Percentiles rank a stretch among this genome's conserved stretches.
Conservation (phyloP, 2,113 vertebrate genomes). For the Mohoua ochrocephala region DNA sequence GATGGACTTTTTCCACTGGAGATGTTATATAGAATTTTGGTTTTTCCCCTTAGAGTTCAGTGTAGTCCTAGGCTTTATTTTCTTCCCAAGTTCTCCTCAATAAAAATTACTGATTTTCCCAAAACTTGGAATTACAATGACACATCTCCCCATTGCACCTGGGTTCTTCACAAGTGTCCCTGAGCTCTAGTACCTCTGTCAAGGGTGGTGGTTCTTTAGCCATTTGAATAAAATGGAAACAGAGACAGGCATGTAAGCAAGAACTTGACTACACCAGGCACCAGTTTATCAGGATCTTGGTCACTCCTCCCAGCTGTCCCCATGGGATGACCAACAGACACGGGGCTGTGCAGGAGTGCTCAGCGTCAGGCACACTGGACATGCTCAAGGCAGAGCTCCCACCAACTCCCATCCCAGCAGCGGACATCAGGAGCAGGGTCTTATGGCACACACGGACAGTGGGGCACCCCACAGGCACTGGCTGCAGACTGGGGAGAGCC, state of each 20-base stretch:
- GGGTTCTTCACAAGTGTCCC: neutral
- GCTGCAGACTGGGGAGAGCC: neutral
- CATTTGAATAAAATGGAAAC: neutral
- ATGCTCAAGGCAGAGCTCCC: neutral
- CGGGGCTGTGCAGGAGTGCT: neutral
- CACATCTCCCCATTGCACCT: neutral
- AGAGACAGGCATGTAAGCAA: neutral
- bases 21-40: neutral
- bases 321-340: neutral
- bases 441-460: neutral
- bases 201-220: neutral
- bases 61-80: neutral
- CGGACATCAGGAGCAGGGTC: fast-evolving
- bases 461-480: neutral
- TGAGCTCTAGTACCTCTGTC: neutral
- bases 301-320: neutral
- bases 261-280: neutral
- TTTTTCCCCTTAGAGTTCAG: neutral
- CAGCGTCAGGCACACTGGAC: neutral
- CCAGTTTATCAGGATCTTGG: neutral
- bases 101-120: neutral
- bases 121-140: neutral
- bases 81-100: neutral
- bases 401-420: neutral
- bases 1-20: neutral